A percentile compares a stretch with the other conserved stretches of the same genome.
Conservation (phyloP, 2,797 vertebrate genomes). For the Phoxinus dragarum region DNA sequence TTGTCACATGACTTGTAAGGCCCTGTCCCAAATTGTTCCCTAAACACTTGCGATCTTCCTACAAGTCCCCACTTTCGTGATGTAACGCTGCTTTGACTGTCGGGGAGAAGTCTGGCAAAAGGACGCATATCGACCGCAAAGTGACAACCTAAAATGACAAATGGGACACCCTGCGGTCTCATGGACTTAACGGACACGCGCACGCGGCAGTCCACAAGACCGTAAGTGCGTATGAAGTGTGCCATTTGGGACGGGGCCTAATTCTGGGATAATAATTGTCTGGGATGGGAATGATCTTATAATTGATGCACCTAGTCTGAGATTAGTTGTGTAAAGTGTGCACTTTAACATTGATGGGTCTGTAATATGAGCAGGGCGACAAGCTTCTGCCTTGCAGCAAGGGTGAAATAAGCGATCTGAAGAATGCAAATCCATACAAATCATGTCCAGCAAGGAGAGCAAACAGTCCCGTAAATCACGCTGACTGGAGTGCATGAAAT, state of each 20-base stretch:
- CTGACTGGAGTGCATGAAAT: background rate
- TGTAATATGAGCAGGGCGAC: background rate
- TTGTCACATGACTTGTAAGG: background rate
- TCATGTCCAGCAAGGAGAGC: background rate
- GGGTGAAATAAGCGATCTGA: background rate
- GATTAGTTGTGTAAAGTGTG: background rate
- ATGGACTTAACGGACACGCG: too few species aligned
- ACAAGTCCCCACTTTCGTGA: too few species aligned
- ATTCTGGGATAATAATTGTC: background rate
- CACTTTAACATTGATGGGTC: background rate
- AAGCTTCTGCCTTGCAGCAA: background rate
- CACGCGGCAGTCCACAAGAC: too few species aligned
- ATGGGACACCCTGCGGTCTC: too few species aligned
- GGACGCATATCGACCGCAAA: too few species aligned
- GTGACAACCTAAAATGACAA: too few species aligned
- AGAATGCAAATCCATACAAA: conserved; percentile 9
- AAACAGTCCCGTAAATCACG: background rate
- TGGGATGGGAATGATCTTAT: background rate
- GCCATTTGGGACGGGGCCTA: background rate
- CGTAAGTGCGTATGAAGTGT: too few species aligned
- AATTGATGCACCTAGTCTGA: background rate
- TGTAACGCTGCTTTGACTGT: too few species aligned
- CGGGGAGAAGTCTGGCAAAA: too few species aligned
- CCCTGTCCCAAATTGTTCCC: too few species aligned
- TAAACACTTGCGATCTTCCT: too few species aligned